Base-by-base conservation (phyloP, 1,140 invertebrate genomes). In the Eurosta solidaginis region DNA sequence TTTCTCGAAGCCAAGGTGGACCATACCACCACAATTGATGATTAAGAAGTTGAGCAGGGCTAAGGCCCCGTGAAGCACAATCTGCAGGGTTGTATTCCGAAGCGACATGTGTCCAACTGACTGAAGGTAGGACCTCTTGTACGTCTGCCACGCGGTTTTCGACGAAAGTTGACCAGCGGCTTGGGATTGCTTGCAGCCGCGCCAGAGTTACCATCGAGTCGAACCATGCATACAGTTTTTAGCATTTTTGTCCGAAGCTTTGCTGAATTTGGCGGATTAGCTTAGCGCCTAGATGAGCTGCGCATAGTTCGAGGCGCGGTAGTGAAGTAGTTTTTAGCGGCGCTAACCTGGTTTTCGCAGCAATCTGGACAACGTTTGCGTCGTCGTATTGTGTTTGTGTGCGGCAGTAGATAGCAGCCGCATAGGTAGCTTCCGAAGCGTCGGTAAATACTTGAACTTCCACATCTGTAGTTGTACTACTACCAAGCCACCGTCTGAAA, bases 81-180 rank as follows among this genome's bases (percentile, higher is more conserved):
- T 81, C 79, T 14, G 84, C 84, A 5, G 88, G 86, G 27, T 88
- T 88, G 68, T 84, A 77, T 49, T 63, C 50, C 10, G 84, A 81
- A 1, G 77, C 45, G n/a, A 87, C 81, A 27, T 88, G 80, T 10
- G 78, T 22, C 86, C 87, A 88, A 10, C 73, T 20, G 29, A 10
- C 1, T 68, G 17, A 33, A 12, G 33, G 63, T 2, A 47, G 63
- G 1, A 33, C 17, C 1, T 45, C 14, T 50, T 78, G 44, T 20
- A 78, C 33, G 45, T 50, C 77, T 9, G 36, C 42, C 3, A 77
- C 76, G 1, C 76, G 12, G 29, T 73, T 73, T 44, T 27, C 76
- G 17, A 77, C 76, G 27, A 63, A 77, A 27, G 63, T 52, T 22
- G 22, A 33, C 54, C 42, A 68, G 7, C 52, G 50, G 27, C 49